Base-by-base conservation (phyloP, 2,797 vertebrate species). In the Varecia variegata region DNA sequence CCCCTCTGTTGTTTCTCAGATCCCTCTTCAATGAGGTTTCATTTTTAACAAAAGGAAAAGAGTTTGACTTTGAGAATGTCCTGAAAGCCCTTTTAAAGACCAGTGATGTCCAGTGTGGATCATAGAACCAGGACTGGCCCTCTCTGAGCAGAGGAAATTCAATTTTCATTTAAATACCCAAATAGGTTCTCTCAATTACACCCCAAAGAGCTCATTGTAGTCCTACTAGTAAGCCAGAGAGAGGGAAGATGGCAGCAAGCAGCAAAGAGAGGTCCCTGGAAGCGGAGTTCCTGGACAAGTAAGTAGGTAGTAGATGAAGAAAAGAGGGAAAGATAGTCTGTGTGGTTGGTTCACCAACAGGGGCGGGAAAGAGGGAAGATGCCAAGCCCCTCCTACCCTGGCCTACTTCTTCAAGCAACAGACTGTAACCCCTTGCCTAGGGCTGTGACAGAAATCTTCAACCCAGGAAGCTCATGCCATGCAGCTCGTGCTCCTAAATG, bases 41-140 rank as follows among this genome's bases (percentile, higher is more conserved):
- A 74, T 79, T 85, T 95, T 79, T 81, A 77, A 62, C 81, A 80
- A 79, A 30, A 47, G 35, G n/a, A 87, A 89, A 94, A 60, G 45
- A 80, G 52, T 87, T 88, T 84, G 74, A 94, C 70, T 90, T 85
- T 71, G 45, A 80, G 8, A 58, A 18, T 93, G 50, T 76, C 52
- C 67, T 81, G 71, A 96, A 97, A 80, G 20, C 40, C 32, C 52
- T 80, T 93, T 54, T 86, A 52, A 79, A n/a, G 30, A 71, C 52
- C 23, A 45, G 13, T 35, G 38, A 70, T 94, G 58, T 81, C 32
- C 56, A 58, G 1, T 14, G 9, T 73, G 65, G 30, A 47, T 65
- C 45, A 50, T 76, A 71, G 82, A 89, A 62, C 30, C 38, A 76
- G 17, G 54, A 89, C 27, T 86, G 60, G 68, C 52, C 25, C 17